These are phyloP conservation scores for Planococcus citri DNA, from an alignment of 1,140 invertebrate species.

Conservation along the genomic window DNA sequence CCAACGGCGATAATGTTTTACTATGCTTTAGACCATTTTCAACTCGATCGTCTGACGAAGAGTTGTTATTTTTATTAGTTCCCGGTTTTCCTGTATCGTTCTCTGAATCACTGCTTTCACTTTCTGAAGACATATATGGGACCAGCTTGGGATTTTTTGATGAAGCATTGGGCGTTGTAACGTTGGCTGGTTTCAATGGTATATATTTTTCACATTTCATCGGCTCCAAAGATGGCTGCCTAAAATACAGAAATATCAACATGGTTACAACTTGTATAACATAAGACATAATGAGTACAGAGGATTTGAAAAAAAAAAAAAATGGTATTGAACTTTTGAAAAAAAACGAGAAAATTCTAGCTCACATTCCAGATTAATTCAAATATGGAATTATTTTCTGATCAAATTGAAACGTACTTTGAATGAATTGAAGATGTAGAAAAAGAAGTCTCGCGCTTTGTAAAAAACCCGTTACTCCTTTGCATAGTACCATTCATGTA, in stretches of 20 bases:
- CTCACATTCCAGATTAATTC: too few species aligned
- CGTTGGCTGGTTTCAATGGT: background rate
- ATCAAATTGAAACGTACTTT: background rate
- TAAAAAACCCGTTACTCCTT: slow-evolving; percentile 28
- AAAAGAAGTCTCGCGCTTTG: slow-evolving; percentile 29
- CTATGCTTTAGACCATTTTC: background rate
- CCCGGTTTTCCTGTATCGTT: background rate
- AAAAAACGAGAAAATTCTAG: too few species aligned
- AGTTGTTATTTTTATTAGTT: slow-evolving; percentile 20
- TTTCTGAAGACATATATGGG: slow-evolving; percentile 23
- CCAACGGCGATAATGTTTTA: background rate
- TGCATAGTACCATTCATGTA: slow-evolving; percentile 31
- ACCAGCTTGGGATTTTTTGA: slow-evolving; percentile 22
- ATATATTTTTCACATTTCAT: background rate
- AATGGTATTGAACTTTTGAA: too few species aligned
- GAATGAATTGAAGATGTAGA: slow-evolving; percentile 9
- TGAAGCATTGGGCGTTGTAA: background rate
- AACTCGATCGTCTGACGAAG: background rate
- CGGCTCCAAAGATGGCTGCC: background rate
- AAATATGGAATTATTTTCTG: background rate
- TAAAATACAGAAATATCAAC: too few species aligned
- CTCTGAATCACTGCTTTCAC: slow-evolving; percentile 21
- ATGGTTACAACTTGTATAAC: too few species aligned
- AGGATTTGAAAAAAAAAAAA: too few species aligned
- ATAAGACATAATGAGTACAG: too few species aligned